Evolutionary conservation across 1,140 invertebrate species (phyloP), one percentile per base, ranked within the genome.

Genomic region (Helicoverpa armigera): DNA sequence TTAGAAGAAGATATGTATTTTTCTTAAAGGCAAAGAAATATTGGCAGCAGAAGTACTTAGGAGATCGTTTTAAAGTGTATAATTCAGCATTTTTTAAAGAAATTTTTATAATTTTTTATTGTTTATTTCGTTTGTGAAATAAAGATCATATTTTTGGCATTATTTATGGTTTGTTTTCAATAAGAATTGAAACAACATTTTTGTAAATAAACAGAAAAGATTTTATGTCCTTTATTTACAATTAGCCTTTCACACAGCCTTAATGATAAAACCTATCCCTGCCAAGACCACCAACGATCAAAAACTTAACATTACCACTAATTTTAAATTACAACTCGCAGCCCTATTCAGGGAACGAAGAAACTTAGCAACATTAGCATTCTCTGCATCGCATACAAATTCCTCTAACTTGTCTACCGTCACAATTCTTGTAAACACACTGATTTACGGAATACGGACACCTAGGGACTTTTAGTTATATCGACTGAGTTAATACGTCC

Each of bases 341-440:
- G 50, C 75, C 75, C 75, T 77, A 67, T 67, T 65, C 43, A 54
- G 50, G 58, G 48, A 53, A 50, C 75, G 50, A 18, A 16, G 43
- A 58, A 58, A 16, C n/a, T 18, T 23, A 29, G 18, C 48, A 5
- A 50, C 74, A 77, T 77, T 77, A 77, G 51, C 75, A 77, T 77
- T 77, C 61, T 35, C 75, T 60, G 56, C 54, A 43, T 35, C 61
- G 75, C 75, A 77, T 77, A 77, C 75, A 67, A 77, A 77, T 77
- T 65, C 75, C 60, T 35, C 0, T 23, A 35, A n/a, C 50, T 43
- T 54, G 75, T 67, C 75, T 9, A 63, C 61, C 7, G 10, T 31
- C 16, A 13, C 7, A 60, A 53, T 77, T 77, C 75, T 77, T 31
- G 75, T 77, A 77, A 77, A 77, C 60, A 53, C 43, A 54, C 50